Conservation (phyloP, 2,113 vertebrate species). For the Haemorhous mexicanus region DNA sequence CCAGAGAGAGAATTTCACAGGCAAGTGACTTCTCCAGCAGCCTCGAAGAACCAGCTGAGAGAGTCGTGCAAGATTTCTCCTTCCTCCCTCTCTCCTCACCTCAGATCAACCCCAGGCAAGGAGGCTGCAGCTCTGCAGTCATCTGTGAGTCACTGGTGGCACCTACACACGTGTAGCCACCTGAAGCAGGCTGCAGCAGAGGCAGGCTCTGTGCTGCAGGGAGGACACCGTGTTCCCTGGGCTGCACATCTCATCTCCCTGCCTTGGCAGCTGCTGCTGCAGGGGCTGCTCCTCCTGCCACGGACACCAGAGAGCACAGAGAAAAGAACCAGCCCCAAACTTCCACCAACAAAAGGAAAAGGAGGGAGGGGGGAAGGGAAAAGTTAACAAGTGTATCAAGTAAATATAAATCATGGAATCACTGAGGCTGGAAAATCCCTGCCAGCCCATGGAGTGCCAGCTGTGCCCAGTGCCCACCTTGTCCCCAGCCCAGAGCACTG, state of each 20-base stretch:
- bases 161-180: neutral
- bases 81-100: neutral
- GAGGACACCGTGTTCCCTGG: neutral
- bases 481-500: neutral
- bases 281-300: neutral
- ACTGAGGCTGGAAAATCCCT: neutral
- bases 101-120: neutral
- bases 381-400: neutral
- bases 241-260: accelerated
- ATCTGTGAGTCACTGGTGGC: neutral
- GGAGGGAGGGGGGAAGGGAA: accelerated
- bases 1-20: neutral
- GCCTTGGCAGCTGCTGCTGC: neutral
- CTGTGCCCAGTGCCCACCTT: neutral
- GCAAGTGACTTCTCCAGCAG: neutral
- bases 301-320: neutral
- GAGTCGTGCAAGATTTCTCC: neutral
- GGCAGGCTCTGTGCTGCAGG: neutral
- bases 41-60: neutral
- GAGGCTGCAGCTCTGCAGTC: neutral
- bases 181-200: neutral
- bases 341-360: neutral
- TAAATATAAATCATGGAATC: neutral
- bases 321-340: neutral
- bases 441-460: neutral